Evolutionary conservation across 2,888 invertebrate species (phyloP), one percentile per base, ranked within the genome.

Genomic region (Malacosoma neustria): DNA sequence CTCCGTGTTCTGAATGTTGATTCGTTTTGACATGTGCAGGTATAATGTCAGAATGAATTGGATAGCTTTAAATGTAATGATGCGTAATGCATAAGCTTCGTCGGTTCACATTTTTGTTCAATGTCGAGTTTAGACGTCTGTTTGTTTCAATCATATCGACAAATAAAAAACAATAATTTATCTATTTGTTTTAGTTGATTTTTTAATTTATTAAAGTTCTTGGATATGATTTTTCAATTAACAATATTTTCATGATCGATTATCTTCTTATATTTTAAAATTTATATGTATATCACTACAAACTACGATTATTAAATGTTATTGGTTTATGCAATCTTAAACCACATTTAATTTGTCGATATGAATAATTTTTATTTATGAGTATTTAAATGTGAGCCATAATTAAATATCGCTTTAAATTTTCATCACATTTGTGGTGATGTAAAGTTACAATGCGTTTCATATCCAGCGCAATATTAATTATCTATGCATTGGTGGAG

Each of bases 381-480:
- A n/a, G n/a, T n/a, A n/a, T n/a, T 22, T 22, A 22, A 22, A 69
- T 72, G 69, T 74, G 72, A 67, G 64, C 68, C 68, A 5, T 7
- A 5, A 22, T 22, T 5, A 9, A 22, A 22, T 22, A 50, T 54
- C 51, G 81, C 79, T 77, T 79, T 48, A 55, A 52, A 58, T 63
- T 63, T 57, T 61, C 61, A 72, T 61, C 64, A 68, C 68, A 71
- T 69, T 65, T 72, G 76, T 73, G 69, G 72, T 63, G 60, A 69
- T 69, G 67, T 70, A 66, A 57, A 63, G 65, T 64, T 59, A 41
- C 49, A 39, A 42, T 53, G 48, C 51, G 49, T 61, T 49, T 58
- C 64, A 72, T 80, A 79, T 72, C 82, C 82, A 72, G 51, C 63
- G 73, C 81, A 82, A 82, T 82, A 84, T 82, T 81, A 72, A 60